These are phyloP conservation scores for Argynnis bischoffii DNA, from an alignment of 2,888 invertebrate species.

Conservation along the genomic window DNA sequence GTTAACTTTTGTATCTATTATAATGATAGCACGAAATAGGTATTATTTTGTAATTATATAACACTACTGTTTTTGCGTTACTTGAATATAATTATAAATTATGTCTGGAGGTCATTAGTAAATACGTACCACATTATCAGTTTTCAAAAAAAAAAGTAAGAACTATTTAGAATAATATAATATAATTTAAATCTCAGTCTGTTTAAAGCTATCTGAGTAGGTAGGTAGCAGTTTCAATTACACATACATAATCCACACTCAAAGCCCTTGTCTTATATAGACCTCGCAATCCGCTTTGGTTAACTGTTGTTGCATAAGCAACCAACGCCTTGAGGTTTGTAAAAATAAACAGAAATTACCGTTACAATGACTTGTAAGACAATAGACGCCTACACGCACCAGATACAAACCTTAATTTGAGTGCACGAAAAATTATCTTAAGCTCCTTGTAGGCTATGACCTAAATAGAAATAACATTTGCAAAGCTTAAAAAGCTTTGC, in stretches of 20 bases:
- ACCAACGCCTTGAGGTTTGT: constrained; percentile 10
- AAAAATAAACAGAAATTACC: constrained; percentile 25
- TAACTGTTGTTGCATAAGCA: constrained; percentile 26
- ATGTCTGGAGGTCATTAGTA: not conserved
- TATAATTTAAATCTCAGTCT: not conserved
- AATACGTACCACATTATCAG: too few relatives aligned
- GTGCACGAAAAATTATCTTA: constrained; percentile 18
- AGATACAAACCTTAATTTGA: not conserved
- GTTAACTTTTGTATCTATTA: constrained; percentile 34
- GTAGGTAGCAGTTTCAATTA: not conserved
- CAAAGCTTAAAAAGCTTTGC: not conserved
- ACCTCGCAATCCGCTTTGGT: constrained; percentile 24
- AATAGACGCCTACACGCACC: constrained; percentile 30
- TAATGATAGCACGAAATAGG: constrained; percentile 30
- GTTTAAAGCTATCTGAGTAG: not conserved
- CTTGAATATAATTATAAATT: not conserved
- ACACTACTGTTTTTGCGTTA: not conserved
- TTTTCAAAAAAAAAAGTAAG: too few relatives aligned
- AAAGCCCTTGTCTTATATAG: constrained; percentile 25
- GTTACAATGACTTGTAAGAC: constrained; percentile 27
- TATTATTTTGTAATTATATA: constrained; percentile 21
- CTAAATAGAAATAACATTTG: not conserved
- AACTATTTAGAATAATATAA: too few relatives aligned
- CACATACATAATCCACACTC: constrained; percentile 12
- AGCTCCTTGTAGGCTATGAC: constrained; percentile 10